Percentiles rank a stretch among this genome's conserved stretches.
Evolutionary conservation across 2,797 vertebrate species (phyloP).

Genomic region (Pseudomugil tenellus): DNA sequence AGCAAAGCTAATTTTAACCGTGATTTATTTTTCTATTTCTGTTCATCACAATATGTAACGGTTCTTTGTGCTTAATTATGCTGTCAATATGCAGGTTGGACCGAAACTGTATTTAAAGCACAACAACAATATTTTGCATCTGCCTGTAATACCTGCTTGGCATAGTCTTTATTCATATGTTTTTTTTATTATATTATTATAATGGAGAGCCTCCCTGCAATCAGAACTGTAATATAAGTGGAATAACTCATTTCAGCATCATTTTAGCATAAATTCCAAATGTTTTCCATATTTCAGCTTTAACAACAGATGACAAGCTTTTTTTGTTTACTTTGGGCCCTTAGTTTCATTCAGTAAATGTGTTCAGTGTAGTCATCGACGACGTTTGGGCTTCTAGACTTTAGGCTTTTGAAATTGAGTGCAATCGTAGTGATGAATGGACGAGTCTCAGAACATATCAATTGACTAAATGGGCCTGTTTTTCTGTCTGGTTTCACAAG

Average conservation of each 20-base stretch:
- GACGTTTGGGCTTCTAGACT: background rate
- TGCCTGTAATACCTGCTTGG: background rate
- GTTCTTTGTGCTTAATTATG: too few relatives aligned
- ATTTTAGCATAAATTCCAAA: background rate
- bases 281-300: too few relatives aligned
- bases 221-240: background rate
- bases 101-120: background rate
- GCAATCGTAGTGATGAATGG: background rate
- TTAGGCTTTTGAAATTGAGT: background rate
- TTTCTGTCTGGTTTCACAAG: background rate
- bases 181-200: constrained; percentile 3
- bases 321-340: too few relatives aligned
- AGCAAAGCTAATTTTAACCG: background rate
- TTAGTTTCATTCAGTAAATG: background rate
- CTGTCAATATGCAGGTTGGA: background rate
- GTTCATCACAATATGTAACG: background rate
- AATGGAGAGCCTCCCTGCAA: background rate
- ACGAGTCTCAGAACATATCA: background rate
- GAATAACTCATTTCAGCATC: background rate
- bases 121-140: too few relatives aligned
- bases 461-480: background rate
- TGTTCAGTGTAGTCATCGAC: background rate
- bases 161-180: background rate
- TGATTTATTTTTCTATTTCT: background rate
- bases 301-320: too few relatives aligned